These are phyloP conservation scores for Caenorhabditis remanei DNA, from an alignment of 1,140 invertebrate genomes.

Conservation along the genomic window DNA sequence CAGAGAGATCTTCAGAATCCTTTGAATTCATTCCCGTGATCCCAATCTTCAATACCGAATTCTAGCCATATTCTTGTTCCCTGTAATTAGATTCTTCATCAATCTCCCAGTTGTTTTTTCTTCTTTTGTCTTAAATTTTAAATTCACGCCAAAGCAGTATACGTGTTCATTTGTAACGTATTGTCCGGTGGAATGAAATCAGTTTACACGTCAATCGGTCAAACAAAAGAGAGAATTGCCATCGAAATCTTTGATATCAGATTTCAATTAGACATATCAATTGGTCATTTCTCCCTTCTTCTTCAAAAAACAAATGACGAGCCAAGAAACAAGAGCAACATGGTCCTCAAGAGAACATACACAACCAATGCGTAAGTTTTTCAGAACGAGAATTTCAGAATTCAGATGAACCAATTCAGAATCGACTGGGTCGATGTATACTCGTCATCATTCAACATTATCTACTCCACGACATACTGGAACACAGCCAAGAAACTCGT, in stretches of 20 bases:
- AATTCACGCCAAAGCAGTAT: neutral
- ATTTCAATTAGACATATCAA: neutral
- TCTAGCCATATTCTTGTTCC: too few species aligned
- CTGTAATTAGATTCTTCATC: too few species aligned
- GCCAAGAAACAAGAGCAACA: conserved; percentile 9
- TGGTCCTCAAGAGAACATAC: conserved; percentile 20
- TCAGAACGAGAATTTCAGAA: neutral
- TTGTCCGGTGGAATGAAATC: neutral
- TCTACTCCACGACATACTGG: conserved; percentile 23
- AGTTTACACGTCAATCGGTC: neutral
- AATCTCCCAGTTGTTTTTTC: neutral
- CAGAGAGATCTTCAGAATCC: too few species aligned
- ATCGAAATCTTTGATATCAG: neutral
- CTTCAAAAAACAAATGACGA: conserved; percentile 1
- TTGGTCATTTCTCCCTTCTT: neutral
- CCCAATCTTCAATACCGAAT: too few species aligned
- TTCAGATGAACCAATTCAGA: neutral
- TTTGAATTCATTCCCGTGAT: too few species aligned
- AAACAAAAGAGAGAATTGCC: neutral
- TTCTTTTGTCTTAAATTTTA: neutral
- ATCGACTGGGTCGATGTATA: conserved; percentile 9
- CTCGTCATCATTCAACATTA: neutral
- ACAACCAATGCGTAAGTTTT: conserved; percentile 20
- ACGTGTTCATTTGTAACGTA: neutral
- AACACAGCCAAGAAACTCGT: neutral